These are phyloP conservation scores for Saxicola maurus DNA, from an alignment of 2,797 vertebrate species.

Conservation along the genomic window DNA sequence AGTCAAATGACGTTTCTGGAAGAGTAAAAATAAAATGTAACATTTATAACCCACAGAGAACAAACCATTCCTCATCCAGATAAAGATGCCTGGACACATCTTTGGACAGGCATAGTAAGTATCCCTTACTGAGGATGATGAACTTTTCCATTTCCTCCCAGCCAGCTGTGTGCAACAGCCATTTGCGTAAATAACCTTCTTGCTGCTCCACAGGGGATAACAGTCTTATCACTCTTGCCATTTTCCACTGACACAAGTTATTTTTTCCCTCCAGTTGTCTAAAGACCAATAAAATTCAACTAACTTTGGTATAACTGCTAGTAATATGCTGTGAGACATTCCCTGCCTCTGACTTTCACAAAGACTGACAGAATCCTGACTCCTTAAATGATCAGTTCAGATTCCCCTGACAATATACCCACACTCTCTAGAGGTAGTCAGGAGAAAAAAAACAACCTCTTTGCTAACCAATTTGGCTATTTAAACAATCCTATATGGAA, in stretches of 20 bases:
- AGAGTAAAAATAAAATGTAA: slow-evolving; percentile 27
- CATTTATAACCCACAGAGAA: background rate
- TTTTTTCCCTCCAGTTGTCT: background rate
- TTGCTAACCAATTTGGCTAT: background rate
- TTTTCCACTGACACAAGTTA: background rate
- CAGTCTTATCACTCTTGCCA: background rate
- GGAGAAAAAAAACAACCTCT: background rate
- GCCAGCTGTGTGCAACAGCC: background rate
- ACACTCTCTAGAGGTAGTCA: background rate
- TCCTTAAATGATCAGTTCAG: background rate
- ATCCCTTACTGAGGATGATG: background rate
- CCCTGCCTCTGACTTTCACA: background rate
- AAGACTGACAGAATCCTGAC: background rate
- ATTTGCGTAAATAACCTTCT: background rate
- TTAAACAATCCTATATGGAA: background rate
- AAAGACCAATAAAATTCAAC: background rate
- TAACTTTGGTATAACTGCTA: background rate
- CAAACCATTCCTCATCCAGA: background rate
- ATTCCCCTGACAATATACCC: background rate
- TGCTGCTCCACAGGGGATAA: background rate
- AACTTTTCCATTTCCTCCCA: background rate
- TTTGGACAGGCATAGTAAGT: background rate
- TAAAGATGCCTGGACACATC: background rate
- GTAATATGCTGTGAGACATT: background rate
- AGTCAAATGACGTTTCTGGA: slow-evolving; percentile 27